Evolutionary conservation across 2,888 invertebrate genomes (phyloP).

Genomic region (Dermolepida albohirtum): DNA sequence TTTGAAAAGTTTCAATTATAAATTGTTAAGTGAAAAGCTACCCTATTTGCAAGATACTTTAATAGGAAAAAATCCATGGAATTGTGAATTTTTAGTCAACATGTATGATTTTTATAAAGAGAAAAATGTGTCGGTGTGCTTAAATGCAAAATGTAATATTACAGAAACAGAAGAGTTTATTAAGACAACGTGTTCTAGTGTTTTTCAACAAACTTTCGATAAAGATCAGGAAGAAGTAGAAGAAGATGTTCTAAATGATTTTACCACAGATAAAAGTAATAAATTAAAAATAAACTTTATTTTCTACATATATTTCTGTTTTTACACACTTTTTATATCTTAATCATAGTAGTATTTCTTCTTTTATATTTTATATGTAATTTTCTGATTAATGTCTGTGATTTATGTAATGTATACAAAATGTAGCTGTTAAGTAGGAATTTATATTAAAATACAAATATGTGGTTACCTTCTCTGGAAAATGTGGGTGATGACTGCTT

Average conservation of each 20-base stretch:
- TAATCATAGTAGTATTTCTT: too few species aligned
- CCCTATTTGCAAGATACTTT: constrained; percentile 59
- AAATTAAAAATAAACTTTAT: constrained; percentile 30
- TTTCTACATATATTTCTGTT: not conserved
- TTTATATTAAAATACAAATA: not conserved
- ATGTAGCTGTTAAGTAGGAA: not conserved
- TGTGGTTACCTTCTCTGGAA: constrained; percentile 11
- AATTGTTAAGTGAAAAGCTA: constrained; percentile 56
- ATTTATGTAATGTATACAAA: constrained; percentile 1
- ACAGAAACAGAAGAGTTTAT: constrained; percentile 51
- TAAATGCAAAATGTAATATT: constrained; percentile 54
- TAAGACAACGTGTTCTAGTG: constrained; percentile 50
- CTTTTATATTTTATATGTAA: not conserved
- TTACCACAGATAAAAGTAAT: constrained; percentile 47
- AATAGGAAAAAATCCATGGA: constrained; percentile 58
- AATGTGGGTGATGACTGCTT: constrained; percentile 2
- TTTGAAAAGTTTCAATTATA: constrained; percentile 57
- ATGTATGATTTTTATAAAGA: constrained; percentile 58
- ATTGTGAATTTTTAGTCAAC: constrained; percentile 59
- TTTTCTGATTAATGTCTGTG: constrained; percentile 8
- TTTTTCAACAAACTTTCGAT: not conserved
- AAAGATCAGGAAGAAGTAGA: constrained; percentile 39
- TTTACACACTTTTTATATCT: too few species aligned
- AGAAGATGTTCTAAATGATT: constrained; percentile 50
- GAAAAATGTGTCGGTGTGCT: constrained; percentile 57